phyloP scores from a whole-genome alignment of 2,888 invertebrate species.

The Chalcosyrphus nemorum region DNA sequence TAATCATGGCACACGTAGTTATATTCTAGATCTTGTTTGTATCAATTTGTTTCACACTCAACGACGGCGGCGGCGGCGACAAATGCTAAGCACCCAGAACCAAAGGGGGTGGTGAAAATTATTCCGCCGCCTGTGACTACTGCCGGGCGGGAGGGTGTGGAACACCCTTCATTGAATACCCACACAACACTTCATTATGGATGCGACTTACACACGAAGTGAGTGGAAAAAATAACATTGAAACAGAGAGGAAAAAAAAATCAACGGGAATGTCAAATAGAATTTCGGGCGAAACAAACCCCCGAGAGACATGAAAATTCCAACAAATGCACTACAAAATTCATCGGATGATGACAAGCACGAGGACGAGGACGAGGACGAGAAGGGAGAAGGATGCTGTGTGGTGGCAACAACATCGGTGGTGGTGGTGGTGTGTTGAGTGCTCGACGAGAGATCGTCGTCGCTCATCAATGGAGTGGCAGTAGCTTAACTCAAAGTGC shows the following conservation, averaged over 20 bases:
- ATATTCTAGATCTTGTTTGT: constrained; percentile 59
- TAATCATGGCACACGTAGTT: constrained; percentile 65
- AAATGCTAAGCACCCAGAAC: background rate
- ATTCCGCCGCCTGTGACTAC: constrained; percentile 51
- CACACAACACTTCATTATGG: constrained; percentile 64
- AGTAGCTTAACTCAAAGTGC: constrained; percentile 52
- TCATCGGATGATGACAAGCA: constrained; percentile 30
- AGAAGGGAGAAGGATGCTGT: background rate
- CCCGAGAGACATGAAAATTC: constrained; percentile 60
- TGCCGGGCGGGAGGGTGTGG: constrained; percentile 20
- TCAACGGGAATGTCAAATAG: constrained; percentile 65
- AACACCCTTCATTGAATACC: constrained; percentile 63
- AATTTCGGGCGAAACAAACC: constrained; percentile 60
- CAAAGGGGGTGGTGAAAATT: constrained; percentile 15
- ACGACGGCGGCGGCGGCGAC: background rate
- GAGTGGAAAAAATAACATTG: constrained; percentile 8
- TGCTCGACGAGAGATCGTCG: constrained; percentile 27
- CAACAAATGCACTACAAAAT: constrained; percentile 65
- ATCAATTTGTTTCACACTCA: constrained; percentile 55
- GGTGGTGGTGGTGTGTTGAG: constrained; percentile 21
- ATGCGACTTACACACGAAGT: constrained; percentile 58
- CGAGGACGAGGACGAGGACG: too few relatives aligned
- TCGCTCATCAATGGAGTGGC: constrained; percentile 3
- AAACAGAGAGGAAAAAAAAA: background rate
- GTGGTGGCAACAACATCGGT: too few relatives aligned